Conservation (phyloP, 1,140 invertebrate genomes). For the Cephus cinctus region DNA sequence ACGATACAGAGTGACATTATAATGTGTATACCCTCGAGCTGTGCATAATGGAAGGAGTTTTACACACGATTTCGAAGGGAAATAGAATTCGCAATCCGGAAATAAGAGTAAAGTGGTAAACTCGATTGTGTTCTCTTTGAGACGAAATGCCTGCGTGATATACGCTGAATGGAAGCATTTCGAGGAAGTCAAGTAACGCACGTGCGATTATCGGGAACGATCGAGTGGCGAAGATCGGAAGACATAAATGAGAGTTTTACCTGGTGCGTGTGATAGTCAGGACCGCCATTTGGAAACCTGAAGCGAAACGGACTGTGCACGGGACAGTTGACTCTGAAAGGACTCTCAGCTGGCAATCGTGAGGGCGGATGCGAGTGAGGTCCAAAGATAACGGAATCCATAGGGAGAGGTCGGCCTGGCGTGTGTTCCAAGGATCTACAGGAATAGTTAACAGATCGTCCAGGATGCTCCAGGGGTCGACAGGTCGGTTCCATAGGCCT, state of each 20-base stretch:
- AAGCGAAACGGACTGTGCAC: slow-evolving; percentile 66
- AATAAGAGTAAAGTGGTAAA: too few species aligned
- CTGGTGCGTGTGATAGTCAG: slow-evolving; percentile 59
- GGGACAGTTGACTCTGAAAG: slow-evolving; percentile 58
- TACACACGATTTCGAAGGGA: too few species aligned
- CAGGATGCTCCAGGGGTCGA: slow-evolving; percentile 31
- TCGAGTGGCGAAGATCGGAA: not conserved
- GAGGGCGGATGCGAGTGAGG: slow-evolving; percentile 43
- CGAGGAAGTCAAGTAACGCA: not conserved
- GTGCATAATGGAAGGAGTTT: too few species aligned
- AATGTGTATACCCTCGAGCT: too few species aligned
- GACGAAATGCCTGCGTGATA: not conserved
- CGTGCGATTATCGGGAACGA: not conserved
- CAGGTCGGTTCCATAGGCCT: slow-evolving; percentile 16
- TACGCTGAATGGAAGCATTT: not conserved
- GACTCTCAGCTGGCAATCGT: slow-evolving; percentile 40
- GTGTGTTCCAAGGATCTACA: slow-evolving; percentile 49
- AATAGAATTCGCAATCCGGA: too few species aligned
- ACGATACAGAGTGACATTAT: too few species aligned
- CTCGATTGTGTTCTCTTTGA: too few species aligned
- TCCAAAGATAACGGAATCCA: slow-evolving; percentile 50
- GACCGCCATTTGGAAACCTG: slow-evolving; percentile 60
- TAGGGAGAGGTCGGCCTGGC: slow-evolving; percentile 41
- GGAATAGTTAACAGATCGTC: slow-evolving; percentile 43
- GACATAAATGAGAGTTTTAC: slow-evolving; percentile 43